These are phyloP conservation scores for Aegotheles bennettii DNA, from an alignment of 2,113 vertebrate genomes.

Conservation along the genomic window DNA sequence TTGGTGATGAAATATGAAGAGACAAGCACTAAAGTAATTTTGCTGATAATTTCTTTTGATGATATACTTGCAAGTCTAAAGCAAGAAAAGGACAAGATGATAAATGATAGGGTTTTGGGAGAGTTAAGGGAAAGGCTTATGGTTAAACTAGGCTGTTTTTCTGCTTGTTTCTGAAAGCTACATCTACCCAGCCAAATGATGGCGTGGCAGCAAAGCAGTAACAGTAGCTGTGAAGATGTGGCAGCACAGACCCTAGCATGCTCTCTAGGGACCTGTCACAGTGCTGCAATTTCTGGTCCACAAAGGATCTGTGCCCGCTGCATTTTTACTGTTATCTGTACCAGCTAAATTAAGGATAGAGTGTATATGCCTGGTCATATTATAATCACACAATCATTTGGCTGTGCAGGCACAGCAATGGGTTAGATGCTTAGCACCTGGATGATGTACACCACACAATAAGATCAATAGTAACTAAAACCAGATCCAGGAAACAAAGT, in stretches of 20 bases:
- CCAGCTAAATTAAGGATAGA: neutral
- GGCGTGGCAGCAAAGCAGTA: neutral
- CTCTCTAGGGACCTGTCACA: neutral
- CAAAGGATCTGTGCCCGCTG: neutral
- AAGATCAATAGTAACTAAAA: neutral
- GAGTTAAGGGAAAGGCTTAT: slow-evolving; percentile 2
- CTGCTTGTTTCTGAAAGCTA: neutral
- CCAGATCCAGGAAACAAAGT: neutral
- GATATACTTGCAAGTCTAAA: slow-evolving; percentile 10
- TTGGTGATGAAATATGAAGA: neutral
- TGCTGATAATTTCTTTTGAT: slow-evolving; percentile 47
- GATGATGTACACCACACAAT: too few relatives aligned
- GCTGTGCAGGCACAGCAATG: rapidly evolving
- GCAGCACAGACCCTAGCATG: neutral
- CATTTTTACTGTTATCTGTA: neutral
- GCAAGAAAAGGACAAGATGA: slow-evolving; percentile 14
- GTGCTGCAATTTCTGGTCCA: neutral
- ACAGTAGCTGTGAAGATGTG: rapidly evolving
- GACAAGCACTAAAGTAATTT: slow-evolving; percentile 42
- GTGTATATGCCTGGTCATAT: rapidly evolving
- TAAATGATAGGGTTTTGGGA: neutral
- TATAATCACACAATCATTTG: rapidly evolving
- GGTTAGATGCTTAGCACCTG: rapidly evolving
- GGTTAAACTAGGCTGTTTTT: neutral
- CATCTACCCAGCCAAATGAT: neutral